A percentile compares a stretch with the other conserved stretches of the same genome.
Evolutionary conservation across 2,888 invertebrate genomes (phyloP).

Genomic region (Smittia sp.): DNA sequence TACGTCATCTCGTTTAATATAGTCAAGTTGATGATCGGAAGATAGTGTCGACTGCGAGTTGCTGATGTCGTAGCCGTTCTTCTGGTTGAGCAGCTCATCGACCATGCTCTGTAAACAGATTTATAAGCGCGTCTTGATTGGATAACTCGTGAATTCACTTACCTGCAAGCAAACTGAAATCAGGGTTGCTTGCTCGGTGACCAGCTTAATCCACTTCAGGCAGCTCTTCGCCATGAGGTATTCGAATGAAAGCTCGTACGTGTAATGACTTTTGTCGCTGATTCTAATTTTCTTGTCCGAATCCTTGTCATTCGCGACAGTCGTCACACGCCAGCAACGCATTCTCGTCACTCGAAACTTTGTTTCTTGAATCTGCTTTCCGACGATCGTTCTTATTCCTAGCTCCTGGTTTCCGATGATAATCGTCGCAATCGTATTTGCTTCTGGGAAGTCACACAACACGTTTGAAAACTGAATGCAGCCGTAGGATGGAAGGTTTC

Average conservation of each 20-base stretch:
- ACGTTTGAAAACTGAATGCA: slow-evolving; percentile 77
- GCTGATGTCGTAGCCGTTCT: slow-evolving; percentile 59
- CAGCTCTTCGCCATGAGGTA: slow-evolving; percentile 90
- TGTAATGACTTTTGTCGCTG: slow-evolving; percentile 7
- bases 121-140: background rate
- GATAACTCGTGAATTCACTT: slow-evolving; percentile 53
- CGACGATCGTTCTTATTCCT: slow-evolving; percentile 63
- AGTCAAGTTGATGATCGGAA: slow-evolving; percentile 44
- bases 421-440: slow-evolving; percentile 66
- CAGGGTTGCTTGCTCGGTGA: slow-evolving; percentile 88
- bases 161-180: slow-evolving; percentile 81
- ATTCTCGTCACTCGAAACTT: slow-evolving; percentile 92
- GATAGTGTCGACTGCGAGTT: slow-evolving; percentile 46
- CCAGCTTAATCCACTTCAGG: slow-evolving; percentile 89
- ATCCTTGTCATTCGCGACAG: slow-evolving; percentile 54
- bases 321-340: slow-evolving; percentile 95
- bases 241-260: slow-evolving; percentile 86
- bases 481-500: slow-evolving; percentile 84
- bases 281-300: background rate
- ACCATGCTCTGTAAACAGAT: slow-evolving; percentile 75
- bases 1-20: slow-evolving; percentile 46
- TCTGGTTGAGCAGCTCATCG: slow-evolving; percentile 81
- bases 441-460: slow-evolving; percentile 71
- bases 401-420: slow-evolving; percentile 85
- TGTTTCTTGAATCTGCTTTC: slow-evolving; percentile 71